phyloP scores from a whole-genome alignment of 2,797 vertebrate genomes.

The Chaunax sp. region DNA sequence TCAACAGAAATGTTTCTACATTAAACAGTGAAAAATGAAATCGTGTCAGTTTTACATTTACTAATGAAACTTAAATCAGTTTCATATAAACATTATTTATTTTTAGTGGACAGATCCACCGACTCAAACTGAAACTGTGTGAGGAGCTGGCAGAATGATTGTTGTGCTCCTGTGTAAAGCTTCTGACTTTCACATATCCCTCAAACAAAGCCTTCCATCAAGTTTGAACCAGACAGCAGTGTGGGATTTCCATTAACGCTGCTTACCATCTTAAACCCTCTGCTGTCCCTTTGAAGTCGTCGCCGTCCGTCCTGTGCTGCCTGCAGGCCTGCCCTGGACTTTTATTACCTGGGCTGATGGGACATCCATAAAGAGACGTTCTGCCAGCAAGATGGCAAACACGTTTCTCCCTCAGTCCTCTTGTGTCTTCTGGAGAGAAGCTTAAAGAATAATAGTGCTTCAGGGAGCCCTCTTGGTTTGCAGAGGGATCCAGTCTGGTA shows the following conservation, averaged over 20 bases:
- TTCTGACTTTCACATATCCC: conserved; percentile 25
- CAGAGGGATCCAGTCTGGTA: conserved; percentile 28
- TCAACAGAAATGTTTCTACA: background rate
- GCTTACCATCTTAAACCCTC: conserved; percentile 46
- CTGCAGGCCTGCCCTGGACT: conserved; percentile 22
- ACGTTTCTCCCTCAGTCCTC: conserved; percentile 49
- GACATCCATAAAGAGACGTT: conserved; percentile 63
- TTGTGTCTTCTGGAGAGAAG: conserved; percentile 55
- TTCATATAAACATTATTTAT: too few species aligned
- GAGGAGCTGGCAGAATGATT: too few species aligned
- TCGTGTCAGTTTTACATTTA: background rate
- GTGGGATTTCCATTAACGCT: conserved; percentile 58
- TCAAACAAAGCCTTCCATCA: conserved; percentile 53
- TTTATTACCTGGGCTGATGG: conserved; percentile 65
- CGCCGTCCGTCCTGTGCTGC: conserved; percentile 25
- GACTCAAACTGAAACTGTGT: background rate
- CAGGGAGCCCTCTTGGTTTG: conserved; percentile 46
- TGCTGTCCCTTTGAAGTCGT: conserved; percentile 42
- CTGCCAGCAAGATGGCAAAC: conserved; percentile 71
- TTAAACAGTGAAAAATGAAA: background rate
- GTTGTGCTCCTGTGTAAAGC: too few species aligned
- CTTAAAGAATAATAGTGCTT: conserved; percentile 65
- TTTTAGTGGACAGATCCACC: too few species aligned
- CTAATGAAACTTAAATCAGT: too few species aligned
- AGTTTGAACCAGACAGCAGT: conserved; percentile 38